A percentile compares a stretch with the other conserved stretches of the same genome.
These are phyloP conservation scores for Erethizon dorsatum DNA, from an alignment of 2,797 vertebrate species.

Conservation along the genomic window DNA sequence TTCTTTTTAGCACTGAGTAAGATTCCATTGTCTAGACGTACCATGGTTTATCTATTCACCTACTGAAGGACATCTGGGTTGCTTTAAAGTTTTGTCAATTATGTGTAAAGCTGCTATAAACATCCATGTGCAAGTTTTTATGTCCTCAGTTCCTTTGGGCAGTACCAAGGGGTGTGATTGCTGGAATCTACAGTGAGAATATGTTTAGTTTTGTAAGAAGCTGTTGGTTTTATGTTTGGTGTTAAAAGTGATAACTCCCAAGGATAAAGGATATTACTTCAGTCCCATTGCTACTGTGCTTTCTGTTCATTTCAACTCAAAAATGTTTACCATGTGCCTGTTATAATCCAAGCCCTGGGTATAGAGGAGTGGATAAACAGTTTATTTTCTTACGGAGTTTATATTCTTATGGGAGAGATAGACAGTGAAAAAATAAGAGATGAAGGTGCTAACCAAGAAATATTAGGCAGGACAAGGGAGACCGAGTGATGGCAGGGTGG, in stretches of 20 bases:
- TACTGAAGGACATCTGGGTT: background rate
- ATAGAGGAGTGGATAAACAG: background rate
- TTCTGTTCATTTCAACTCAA: conserved; percentile 8
- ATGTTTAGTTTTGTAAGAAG: background rate
- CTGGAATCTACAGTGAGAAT: background rate
- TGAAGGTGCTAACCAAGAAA: background rate
- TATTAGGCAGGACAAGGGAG: background rate
- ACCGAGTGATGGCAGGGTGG: no score
- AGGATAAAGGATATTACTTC: background rate
- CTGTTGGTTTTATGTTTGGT: background rate
- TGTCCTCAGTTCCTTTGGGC: background rate
- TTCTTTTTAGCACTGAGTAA: background rate
- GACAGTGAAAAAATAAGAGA: background rate
- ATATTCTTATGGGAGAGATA: background rate
- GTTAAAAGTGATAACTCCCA: background rate
- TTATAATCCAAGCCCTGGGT: background rate
- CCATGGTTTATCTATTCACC: background rate
- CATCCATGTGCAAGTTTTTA: background rate
- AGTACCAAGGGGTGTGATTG: background rate
- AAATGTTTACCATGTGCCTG: background rate
- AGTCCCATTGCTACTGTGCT: background rate
- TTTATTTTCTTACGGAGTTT: background rate
- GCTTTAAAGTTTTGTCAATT: background rate
- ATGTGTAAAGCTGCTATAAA: background rate
- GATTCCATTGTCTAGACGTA: background rate